These are phyloP conservation scores for Epistrophe eligans DNA, from an alignment of 2,888 invertebrate genomes.

Conservation along the genomic window DNA sequence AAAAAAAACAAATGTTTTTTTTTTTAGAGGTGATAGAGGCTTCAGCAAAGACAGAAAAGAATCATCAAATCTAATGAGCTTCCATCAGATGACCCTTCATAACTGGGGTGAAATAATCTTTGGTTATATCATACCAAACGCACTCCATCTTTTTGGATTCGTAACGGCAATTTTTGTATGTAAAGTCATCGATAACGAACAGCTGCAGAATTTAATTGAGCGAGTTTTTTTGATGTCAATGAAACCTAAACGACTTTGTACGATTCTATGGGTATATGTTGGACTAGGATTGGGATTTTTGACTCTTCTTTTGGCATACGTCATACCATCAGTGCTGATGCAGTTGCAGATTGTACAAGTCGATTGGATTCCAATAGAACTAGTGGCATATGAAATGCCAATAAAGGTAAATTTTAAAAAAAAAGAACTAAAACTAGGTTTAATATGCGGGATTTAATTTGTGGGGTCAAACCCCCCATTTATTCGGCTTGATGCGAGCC, in stretches of 20 bases:
- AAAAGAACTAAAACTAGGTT: too few species aligned
- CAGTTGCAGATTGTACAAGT: constrained; percentile 78
- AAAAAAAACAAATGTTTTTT: background rate
- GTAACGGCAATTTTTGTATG: constrained; percentile 90
- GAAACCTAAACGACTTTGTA: constrained; percentile 89
- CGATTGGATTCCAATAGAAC: constrained; percentile 77
- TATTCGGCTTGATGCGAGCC: too few species aligned
- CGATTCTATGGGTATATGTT: constrained; percentile 90
- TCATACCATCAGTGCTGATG: constrained; percentile 84
- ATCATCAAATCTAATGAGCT: constrained; percentile 27
- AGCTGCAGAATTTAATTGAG: constrained; percentile 92
- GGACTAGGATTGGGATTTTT: constrained; percentile 89
- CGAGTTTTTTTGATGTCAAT: constrained; percentile 90
- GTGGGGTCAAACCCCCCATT: too few species aligned
- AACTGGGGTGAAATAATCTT: constrained; percentile 89
- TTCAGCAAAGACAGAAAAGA: constrained; percentile 56
- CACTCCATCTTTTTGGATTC: constrained; percentile 90
- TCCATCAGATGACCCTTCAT: constrained; percentile 77
- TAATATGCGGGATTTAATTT: too few species aligned
- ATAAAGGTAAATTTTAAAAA: constrained; percentile 62
- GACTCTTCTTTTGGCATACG: constrained; percentile 87
- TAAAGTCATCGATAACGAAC: constrained; percentile 91
- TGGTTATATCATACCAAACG: constrained; percentile 90
- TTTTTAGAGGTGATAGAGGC: constrained; percentile 78
- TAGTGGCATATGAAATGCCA: constrained; percentile 78